Percentiles rank a stretch among this genome's conserved stretches.
phyloP scores from a whole-genome alignment of 2,888 invertebrate genomes.

The Folsomia manolachei region DNA sequence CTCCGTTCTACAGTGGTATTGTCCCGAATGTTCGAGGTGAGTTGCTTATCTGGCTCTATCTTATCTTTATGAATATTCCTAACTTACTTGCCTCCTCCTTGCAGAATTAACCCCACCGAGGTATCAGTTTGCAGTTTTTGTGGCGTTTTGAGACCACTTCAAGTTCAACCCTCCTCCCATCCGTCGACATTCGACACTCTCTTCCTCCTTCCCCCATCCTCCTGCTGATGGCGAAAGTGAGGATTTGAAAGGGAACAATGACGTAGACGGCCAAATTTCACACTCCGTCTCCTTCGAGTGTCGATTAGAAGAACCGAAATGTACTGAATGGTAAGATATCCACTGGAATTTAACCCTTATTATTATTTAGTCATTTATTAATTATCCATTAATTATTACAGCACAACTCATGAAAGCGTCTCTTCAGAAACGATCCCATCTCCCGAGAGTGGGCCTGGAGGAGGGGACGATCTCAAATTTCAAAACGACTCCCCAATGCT shows the following conservation, averaged over 20 bases:
- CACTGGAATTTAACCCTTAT: background rate
- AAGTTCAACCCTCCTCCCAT: background rate
- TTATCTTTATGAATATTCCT: background rate
- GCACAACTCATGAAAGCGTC: slow-evolving; percentile 49
- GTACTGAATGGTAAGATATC: slow-evolving; percentile 49
- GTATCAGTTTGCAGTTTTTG: slow-evolving; percentile 79
- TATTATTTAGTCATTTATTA: slow-evolving; percentile 7
- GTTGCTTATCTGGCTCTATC: background rate
- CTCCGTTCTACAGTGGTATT: slow-evolving; percentile 91
- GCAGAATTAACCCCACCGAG: slow-evolving; percentile 76
- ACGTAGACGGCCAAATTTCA: background rate
- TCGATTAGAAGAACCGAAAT: slow-evolving; percentile 47
- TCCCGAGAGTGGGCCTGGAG: slow-evolving; percentile 3
- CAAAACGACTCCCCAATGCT: slow-evolving; percentile 35
- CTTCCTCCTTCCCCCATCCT: background rate
- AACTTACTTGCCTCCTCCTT: background rate
- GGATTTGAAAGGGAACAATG: background rate
- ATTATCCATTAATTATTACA: slow-evolving; percentile 24
- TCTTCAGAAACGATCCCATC: slow-evolving; percentile 29
- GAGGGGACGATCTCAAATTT: slow-evolving; percentile 26
- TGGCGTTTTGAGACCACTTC: slow-evolving; percentile 55
- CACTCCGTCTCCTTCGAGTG: slow-evolving; percentile 48
- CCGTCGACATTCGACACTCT: too few species aligned
- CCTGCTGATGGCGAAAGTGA: slow-evolving; percentile 13
- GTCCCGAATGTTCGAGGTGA: slow-evolving; percentile 69